Conservation (phyloP, 2,113 vertebrate genomes). For the Spilogale gracilis region DNA sequence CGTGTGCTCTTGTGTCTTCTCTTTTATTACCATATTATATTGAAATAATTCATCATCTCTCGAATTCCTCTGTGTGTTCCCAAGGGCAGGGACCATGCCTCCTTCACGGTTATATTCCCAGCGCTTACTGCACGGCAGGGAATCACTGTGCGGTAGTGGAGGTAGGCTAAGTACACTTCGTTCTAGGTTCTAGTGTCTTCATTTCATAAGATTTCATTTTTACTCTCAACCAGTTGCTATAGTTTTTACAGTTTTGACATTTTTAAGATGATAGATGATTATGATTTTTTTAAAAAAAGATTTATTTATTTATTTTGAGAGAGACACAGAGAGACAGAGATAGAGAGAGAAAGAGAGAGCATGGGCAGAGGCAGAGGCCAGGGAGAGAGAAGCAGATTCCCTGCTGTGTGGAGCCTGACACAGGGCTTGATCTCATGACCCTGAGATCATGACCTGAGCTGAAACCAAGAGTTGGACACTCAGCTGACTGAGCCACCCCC, state of each 20-base stretch:
- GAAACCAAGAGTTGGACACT: background rate
- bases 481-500: background rate
- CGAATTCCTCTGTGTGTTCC: background rate
- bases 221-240: background rate
- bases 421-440: background rate
- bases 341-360: too few relatives aligned
- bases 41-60: background rate
- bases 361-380: background rate
- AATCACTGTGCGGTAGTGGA: background rate
- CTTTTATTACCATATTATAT: background rate
- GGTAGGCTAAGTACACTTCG: background rate
- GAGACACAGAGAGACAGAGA: background rate
- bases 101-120: background rate
- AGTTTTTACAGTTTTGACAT: slow-evolving; percentile 21
- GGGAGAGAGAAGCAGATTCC: background rate
- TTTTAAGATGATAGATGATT: background rate
- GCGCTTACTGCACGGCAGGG: background rate
- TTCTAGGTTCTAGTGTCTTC: background rate
- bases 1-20: background rate
- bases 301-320: background rate
- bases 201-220: background rate
- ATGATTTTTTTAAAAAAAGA: background rate
- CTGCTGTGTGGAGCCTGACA: background rate
- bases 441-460: background rate
- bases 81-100: background rate